Conservation (phyloP, 2,888 invertebrate species). For the Empis stercorea region DNA sequence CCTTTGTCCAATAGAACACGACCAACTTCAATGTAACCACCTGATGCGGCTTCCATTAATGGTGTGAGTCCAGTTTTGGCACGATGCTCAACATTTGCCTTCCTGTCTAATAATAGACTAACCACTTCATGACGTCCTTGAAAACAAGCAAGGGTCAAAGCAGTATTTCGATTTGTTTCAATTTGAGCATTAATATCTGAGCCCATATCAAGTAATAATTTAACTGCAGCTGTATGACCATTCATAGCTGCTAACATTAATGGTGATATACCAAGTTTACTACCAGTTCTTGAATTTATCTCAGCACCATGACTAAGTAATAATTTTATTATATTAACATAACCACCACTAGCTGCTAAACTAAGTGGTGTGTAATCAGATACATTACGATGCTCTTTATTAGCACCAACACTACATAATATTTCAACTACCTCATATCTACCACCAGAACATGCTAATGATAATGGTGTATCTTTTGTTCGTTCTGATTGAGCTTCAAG, state of each 20-base stretch:
- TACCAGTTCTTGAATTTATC: constrained; percentile 94
- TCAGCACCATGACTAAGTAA: constrained; percentile 90
- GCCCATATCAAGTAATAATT: constrained; percentile 89
- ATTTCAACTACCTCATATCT: constrained; percentile 93
- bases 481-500: constrained; percentile 98
- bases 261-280: constrained; percentile 95
- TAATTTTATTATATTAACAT: constrained; percentile 94
- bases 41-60: constrained; percentile 98
- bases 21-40: constrained; percentile 98
- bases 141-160: constrained; percentile 95
- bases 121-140: constrained; percentile 99
- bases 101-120: constrained; percentile 84
- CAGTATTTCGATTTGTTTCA: constrained; percentile 98
- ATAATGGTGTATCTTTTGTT: constrained; percentile 96
- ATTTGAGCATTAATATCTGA: constrained; percentile 99
- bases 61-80: constrained; percentile 99
- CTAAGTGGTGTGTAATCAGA: constrained; percentile 99
- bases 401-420: constrained; percentile 75
- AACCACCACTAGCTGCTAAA: constrained; percentile 94
- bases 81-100: constrained; percentile 97
- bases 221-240: constrained; percentile 90
- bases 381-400: constrained; percentile 96
- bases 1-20: constrained; percentile 89
- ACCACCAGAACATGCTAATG: constrained; percentile 94
- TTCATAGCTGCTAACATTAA: constrained; percentile 99